Base-by-base conservation (phyloP, 1,140 invertebrate species). In the Drosophila willistoni region DNA sequence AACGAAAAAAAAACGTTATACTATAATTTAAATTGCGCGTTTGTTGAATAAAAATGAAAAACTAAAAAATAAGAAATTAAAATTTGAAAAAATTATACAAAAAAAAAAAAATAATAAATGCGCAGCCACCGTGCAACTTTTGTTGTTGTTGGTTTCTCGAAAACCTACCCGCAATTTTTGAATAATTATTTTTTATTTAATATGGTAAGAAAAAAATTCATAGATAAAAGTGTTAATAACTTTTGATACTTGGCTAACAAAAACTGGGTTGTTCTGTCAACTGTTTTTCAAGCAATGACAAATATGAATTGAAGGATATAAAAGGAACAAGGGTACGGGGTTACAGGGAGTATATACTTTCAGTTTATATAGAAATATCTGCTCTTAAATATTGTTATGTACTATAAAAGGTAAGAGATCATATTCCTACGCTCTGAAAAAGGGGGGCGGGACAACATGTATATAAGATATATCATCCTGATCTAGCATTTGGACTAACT, bases 111-210 rank as follows among this genome's bases (percentile, higher is more conserved):
- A 55, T 73, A 78, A 79, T 73, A 78, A 79, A 71, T 84, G 81
- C 77, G 84, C 89, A 91, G 89, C 89, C 89, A 91, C 89, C 89
- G 89, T 91, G 89, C 90, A 91, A 91, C 84, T 89, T 83, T 78
- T 81, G 44, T 76, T 77, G 34, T 39, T 62, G 63, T 64, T 57
- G 7, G 39, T 10, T 68, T 62, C 72, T 78, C 66, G 66, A 79
- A 64, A 79, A 89, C 84, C 83, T 87, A 84, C 55, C 66, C 83
- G 77, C 79, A 83, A 66, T 64, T 59, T 65, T 55, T 19, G 61
- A 42, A 36, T 69, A 73, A 67, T 51, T 22, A 51, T 22, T 51
- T 22, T 51, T 29, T 51, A 51, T 51, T 51, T 51, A 51, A 51
- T 51, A 22, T 51, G 44, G 44, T 51, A 51, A 51, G 17, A 51